phyloP scores from a whole-genome alignment of 2,113 vertebrate species.

The Cromileptes altivelis region DNA sequence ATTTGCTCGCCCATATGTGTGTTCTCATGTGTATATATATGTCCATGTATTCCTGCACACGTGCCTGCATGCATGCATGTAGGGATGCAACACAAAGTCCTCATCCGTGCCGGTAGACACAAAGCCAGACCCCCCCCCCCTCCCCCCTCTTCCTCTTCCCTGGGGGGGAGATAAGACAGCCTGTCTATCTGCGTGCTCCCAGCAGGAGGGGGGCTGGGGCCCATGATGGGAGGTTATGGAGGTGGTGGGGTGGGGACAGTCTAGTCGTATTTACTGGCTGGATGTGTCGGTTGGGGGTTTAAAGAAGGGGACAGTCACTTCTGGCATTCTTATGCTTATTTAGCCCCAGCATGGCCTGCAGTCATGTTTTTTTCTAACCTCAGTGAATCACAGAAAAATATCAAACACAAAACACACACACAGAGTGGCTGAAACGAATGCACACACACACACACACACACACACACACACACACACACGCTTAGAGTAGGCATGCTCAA shows the following conservation, averaged over 20 bases:
- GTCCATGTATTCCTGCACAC: conserved; percentile 39
- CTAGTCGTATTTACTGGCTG: conserved; percentile 73
- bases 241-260: conserved; percentile 58
- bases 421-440: conserved; percentile 1
- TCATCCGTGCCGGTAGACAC: conserved; percentile 61
- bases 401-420: conserved; percentile 12
- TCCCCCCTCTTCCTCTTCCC: conserved; percentile 65
- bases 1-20: conserved; percentile 21
- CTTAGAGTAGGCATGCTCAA: neutral
- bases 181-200: conserved; percentile 78
- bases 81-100: conserved; percentile 47
- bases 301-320: conserved; percentile 62
- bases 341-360: conserved; percentile 52
- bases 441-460: neutral
- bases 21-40: conserved; percentile 19
- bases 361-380: conserved; percentile 49
- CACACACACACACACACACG: neutral
- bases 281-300: conserved; percentile 67
- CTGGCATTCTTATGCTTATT: conserved; percentile 76
- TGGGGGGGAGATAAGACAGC: conserved; percentile 72
- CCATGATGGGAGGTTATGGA: conserved; percentile 44
- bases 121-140: conserved; percentile 59
- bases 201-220: conserved; percentile 53
- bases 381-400: conserved; percentile 41
- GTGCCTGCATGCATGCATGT: conserved; percentile 45